Conservation (phyloP, 1,140 invertebrate species). For the Sminthurinus signatus region DNA sequence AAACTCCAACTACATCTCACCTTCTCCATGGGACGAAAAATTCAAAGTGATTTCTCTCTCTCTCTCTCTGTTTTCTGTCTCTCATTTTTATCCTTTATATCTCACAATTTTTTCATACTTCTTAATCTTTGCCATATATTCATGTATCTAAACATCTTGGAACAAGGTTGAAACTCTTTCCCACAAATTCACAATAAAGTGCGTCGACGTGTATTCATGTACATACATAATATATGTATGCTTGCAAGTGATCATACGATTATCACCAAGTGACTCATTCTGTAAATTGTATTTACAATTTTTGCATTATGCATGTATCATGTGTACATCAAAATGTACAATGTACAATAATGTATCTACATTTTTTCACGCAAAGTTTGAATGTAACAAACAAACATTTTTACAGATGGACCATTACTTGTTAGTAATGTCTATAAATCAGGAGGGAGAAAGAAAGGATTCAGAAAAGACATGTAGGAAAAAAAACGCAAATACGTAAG, state of each 20-base stretch:
- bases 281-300: too few relatives aligned
- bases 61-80: too few relatives aligned
- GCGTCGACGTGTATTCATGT: too few relatives aligned
- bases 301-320: not conserved
- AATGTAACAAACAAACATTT: too few relatives aligned
- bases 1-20: not conserved
- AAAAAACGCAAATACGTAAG: not conserved
- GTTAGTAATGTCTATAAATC: constrained; percentile 6
- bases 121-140: not conserved
- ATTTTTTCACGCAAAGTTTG: too few relatives aligned
- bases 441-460: not conserved
- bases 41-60: too few relatives aligned
- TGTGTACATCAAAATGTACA: not conserved
- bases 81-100: too few relatives aligned
- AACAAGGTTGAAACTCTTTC: not conserved
- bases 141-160: too few relatives aligned
- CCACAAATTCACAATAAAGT: not conserved
- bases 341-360: too few relatives aligned
- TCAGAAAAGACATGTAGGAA: constrained; percentile 2
- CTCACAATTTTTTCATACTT: not conserved
- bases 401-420: not conserved
- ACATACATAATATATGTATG: too few relatives aligned
- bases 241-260: too few relatives aligned
- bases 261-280: too few relatives aligned
- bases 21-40: not conserved